Percentiles rank a stretch among this genome's conserved stretches.
Evolutionary conservation across 2,888 invertebrate genomes (phyloP).

Genomic region (Polymixis flavicincta): DNA sequence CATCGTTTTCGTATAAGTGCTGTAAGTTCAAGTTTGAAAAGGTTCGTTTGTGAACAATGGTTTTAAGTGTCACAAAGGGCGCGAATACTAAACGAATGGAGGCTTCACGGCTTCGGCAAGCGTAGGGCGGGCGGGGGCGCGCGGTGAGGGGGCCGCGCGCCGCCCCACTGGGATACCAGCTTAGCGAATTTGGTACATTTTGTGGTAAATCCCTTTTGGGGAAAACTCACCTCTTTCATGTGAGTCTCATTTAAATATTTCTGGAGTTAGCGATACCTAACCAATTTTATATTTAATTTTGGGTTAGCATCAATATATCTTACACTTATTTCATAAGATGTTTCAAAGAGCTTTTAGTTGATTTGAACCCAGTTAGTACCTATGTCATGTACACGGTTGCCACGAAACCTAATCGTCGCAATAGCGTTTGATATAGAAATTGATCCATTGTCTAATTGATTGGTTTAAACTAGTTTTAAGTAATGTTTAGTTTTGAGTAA

Average conservation of each 20-base stretch:
- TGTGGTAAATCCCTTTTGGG: slow-evolving; percentile 11
- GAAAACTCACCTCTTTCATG: background rate
- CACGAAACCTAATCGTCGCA: background rate
- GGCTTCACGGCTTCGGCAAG: slow-evolving; percentile 76
- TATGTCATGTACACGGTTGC: background rate
- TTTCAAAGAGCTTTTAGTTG: background rate
- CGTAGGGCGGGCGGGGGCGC: slow-evolving; percentile 70
- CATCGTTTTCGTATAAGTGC: slow-evolving; percentile 72
- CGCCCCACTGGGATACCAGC: slow-evolving; percentile 68
- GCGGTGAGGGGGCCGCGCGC: slow-evolving; percentile 65
- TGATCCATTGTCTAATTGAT: background rate
- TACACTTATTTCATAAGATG: background rate
- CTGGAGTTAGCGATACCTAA: background rate
- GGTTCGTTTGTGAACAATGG: slow-evolving; percentile 86
- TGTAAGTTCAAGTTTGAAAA: slow-evolving; percentile 76
- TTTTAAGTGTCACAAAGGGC: slow-evolving; percentile 90
- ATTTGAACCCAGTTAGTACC: background rate
- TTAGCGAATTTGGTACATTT: slow-evolving; percentile 21
- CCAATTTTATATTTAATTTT: background rate
- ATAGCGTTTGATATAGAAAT: background rate
- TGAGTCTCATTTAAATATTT: background rate
- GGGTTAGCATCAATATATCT: background rate
- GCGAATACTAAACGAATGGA: slow-evolving; percentile 88
- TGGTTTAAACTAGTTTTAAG: background rate
- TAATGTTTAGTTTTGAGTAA: background rate